Evolutionary conservation across 2,113 vertebrate species (phyloP).

Genomic region (Pteropus alecto): DNA sequence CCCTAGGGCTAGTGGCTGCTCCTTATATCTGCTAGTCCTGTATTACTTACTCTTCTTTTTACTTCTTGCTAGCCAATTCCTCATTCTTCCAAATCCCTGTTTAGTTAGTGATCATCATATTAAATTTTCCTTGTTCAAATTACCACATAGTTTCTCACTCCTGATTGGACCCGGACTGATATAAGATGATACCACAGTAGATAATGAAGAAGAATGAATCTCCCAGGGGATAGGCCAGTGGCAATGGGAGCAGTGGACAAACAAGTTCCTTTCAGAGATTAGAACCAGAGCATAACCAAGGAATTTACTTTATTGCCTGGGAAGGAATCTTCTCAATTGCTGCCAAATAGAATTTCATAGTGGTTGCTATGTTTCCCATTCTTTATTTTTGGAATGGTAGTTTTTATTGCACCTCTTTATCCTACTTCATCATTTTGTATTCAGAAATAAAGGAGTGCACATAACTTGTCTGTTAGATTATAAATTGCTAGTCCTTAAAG

Average conservation of each 20-base stretch:
- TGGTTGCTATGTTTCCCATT: neutral
- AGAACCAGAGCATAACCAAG: neutral
- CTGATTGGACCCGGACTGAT: neutral
- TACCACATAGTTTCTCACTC: neutral
- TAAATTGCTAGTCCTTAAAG: neutral
- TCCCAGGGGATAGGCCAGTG: neutral
- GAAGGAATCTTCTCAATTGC: neutral
- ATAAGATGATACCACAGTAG: neutral
- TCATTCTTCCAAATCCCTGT: neutral
- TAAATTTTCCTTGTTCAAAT: constrained; percentile 18
- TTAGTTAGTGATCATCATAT: neutral
- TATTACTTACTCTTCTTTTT: neutral
- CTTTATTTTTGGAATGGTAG: neutral
- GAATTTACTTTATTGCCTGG: neutral
- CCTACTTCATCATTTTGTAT: neutral
- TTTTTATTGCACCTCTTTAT: neutral
- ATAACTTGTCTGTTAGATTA: neutral
- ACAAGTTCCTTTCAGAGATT: neutral
- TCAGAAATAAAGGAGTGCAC: neutral
- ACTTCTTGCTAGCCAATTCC: neutral
- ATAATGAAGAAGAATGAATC: neutral
- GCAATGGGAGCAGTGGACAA: neutral
- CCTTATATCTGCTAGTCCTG: neutral
- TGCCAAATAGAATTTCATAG: neutral
- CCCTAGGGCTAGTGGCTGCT: neutral